Base-by-base conservation (phyloP, 1,140 invertebrate genomes). In the Homalodisca vitripennis region DNA sequence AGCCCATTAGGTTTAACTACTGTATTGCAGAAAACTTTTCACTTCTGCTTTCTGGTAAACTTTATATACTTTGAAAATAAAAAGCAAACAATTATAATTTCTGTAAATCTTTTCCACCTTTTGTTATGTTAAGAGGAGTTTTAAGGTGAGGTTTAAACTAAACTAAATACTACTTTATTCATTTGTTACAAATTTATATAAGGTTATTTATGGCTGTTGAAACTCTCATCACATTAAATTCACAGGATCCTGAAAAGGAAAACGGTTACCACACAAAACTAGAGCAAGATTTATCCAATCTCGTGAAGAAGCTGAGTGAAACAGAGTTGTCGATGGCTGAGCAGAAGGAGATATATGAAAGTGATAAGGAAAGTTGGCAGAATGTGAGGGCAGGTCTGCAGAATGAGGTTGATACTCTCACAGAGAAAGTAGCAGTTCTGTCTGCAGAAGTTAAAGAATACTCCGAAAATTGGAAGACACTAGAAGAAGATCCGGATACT, bases 331-430 rank as follows among this genome's bases (percentile, higher is more conserved):
- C 67, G 48, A 73, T 72, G 67, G 57, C 67, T 34, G 48, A 66
- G 47, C 32, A 68, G 14, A 71, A 74, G 32, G 67, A 74, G n/a
- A 30, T 69, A 26, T 74, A 73, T 71, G 70, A 73, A 27, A 41
- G 46, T 31, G 73, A 74, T 55, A 73, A 64, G 70, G 32, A 68
- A 12, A 74, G 70, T 48, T 73, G 72, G 34, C 65, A 65, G 48
- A 70, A 51, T 1, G 53, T 73, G 24, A 66, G 70, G 53, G 55
- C 55, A 1, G 70, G 67, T 26, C 65, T 74, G 66, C 69, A 72
- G 57, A 13, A 68, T 29, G 73, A 74, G 65, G 26, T 74, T 12
- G 67, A 74, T 24, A 46, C 26, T 64, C 63, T 47, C 20, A 27
- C 13, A n/a, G 48, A 46, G 32, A 71, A 71, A 12, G 57, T 68